Base-by-base conservation (phyloP, 1,140 invertebrate genomes). In the Drosophila nigromelanica region DNA sequence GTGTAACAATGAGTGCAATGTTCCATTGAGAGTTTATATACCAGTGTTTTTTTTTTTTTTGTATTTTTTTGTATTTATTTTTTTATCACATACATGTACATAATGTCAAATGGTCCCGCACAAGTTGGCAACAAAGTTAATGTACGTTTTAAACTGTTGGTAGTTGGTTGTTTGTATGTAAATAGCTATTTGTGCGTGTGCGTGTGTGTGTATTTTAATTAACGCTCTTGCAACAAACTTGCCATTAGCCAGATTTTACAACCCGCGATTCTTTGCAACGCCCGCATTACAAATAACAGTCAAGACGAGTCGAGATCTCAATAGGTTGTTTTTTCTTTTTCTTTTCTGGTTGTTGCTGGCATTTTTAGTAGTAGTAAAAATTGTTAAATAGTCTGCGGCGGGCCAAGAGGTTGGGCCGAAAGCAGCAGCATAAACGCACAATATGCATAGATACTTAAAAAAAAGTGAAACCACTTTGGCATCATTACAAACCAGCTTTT, bases 171-270 rank as follows among this genome's bases (percentile, higher is more conserved):
- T 42, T 12, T 37, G 42, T 42, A 27, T 76, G 56, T 52, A 35
- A 35, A 35, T 35, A 35, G n/a, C 27, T 8, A 55, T 42, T 50
- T 73, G 12, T 47, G 18, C 14, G 15, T 37, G 37, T 69, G 59
- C 59, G 37, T 61, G 58, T 47, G 42, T 33, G 62, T 73, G 77
- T 58, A 81, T 87, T 87, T 87, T 87, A 87, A 87, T 87, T 87
- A 87, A 80, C 76, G 83, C 68, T 83, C 76, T 86, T 66, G 83
- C 83, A 87, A 87, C 83, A 87, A 87, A 87, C 83, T 87, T 87
- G 83, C 79, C 76, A 89, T 87, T 87, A 87, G 83, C 79, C 83
- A 87, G 83, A 83, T 87, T 87, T 87, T 87, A 87, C 83, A 87
- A 55, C 83, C 80, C 61, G 79, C 48, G 82, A 87, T 86, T 86